Conservation (phyloP, 92 coral and sea anemone species). For the Micromussa lordhowensis region DNA sequence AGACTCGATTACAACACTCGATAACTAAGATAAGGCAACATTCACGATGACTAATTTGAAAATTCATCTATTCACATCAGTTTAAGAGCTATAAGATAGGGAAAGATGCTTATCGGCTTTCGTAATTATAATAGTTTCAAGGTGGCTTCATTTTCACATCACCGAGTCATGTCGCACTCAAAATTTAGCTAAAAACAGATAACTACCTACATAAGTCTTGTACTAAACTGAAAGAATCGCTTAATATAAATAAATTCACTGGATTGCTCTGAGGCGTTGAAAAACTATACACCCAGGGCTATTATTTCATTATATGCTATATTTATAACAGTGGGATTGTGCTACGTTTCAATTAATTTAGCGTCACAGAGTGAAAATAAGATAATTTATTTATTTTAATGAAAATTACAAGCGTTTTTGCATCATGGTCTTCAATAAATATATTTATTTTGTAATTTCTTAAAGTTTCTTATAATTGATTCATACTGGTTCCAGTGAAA, state of each 20-base stretch:
- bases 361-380: no score
- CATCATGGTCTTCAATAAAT: background rate
- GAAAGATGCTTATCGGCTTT: background rate
- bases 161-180: no score
- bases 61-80: background rate
- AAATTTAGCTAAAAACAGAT: no score
- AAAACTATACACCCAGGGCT: background rate
- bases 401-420: background rate
- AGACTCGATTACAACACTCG: background rate
- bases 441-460: background rate
- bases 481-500: background rate
- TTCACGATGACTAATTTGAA: background rate
- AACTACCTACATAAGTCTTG: background rate
- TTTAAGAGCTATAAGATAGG: background rate
- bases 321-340: background rate
- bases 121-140: background rate
- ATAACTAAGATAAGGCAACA: background rate
- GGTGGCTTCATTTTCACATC: background rate
- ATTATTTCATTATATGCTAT: background rate
- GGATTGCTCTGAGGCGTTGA: background rate
- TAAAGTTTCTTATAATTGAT: background rate
- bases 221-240: background rate
- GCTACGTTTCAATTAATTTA: background rate
- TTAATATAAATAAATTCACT: background rate
- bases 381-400: background rate